Conservation (phyloP, 2,113 vertebrate genomes). For the Leucopternis melanops region DNA sequence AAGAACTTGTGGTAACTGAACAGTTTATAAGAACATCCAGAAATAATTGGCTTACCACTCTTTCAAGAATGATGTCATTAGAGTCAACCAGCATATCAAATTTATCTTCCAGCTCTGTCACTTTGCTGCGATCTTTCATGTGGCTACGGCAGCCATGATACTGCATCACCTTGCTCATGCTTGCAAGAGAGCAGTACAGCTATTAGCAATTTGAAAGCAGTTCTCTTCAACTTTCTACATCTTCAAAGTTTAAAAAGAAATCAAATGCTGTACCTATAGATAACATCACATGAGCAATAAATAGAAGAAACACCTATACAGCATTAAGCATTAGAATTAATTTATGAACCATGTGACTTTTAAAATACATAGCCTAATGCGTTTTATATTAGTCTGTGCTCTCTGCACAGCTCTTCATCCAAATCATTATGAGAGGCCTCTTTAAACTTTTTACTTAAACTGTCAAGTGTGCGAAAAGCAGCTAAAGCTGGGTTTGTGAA, state of each 20-base stretch:
- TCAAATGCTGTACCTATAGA: neutral
- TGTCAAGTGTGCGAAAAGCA: neutral
- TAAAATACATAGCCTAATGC: fast-evolving
- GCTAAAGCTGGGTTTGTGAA: neutral
- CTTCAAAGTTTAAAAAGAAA: neutral
- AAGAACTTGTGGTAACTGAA: neutral
- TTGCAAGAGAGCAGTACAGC: constrained; percentile 45
- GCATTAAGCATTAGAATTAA: neutral
- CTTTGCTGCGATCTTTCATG: constrained; percentile 77
- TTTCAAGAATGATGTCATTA: constrained; percentile 91
- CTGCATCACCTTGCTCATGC: constrained; percentile 93
- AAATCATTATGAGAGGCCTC: neutral
- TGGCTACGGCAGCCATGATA: constrained; percentile 88
- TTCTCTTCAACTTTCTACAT: neutral
- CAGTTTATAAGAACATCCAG: neutral
- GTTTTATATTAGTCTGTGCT: neutral
- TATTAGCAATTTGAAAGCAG: neutral
- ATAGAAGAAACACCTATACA: neutral
- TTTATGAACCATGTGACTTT: neutral
- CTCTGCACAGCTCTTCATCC: neutral
- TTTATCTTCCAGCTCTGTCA: constrained; percentile 87
- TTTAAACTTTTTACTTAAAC: neutral
- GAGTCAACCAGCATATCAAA: constrained; percentile 92
- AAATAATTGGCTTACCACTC: constrained; percentile 81
- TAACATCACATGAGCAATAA: fast-evolving